Percentiles rank a stretch among this genome's conserved stretches.
Evolutionary conservation across 2,797 vertebrate species (phyloP).

Genomic region (Cryptoprocta ferox): DNA sequence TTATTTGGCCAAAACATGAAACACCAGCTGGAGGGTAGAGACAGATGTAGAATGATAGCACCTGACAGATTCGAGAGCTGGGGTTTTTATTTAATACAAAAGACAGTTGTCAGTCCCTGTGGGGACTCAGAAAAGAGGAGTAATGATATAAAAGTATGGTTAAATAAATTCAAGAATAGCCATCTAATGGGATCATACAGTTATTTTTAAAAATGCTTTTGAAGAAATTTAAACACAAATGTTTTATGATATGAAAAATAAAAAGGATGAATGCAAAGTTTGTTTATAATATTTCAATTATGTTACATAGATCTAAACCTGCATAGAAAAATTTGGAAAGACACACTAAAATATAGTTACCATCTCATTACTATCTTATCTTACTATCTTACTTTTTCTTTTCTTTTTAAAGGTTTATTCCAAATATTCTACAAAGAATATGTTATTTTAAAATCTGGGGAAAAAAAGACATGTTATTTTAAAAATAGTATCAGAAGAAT

Average conservation of each 20-base stretch:
- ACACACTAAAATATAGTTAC: background rate
- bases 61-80: background rate
- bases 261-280: background rate
- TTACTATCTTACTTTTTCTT: background rate
- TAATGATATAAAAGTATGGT: background rate
- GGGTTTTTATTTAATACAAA: constrained; percentile 16
- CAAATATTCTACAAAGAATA: background rate
- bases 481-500: background rate
- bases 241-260: background rate
- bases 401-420: background rate
- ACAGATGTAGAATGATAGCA: background rate
- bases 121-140: constrained; percentile 1
- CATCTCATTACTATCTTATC: background rate
- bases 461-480: background rate
- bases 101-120: background rate
- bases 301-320: background rate
- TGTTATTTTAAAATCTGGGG: background rate
- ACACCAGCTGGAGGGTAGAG: background rate
- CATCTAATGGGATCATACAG: background rate
- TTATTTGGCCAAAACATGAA: background rate
- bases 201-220: background rate
- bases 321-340: background rate
- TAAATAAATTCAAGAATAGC: background rate
- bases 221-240: background rate
- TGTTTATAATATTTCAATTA: constrained; percentile 15